phyloP scores from a whole-genome alignment of 1,140 invertebrate genomes.

The Drosophila biarmipes region DNA sequence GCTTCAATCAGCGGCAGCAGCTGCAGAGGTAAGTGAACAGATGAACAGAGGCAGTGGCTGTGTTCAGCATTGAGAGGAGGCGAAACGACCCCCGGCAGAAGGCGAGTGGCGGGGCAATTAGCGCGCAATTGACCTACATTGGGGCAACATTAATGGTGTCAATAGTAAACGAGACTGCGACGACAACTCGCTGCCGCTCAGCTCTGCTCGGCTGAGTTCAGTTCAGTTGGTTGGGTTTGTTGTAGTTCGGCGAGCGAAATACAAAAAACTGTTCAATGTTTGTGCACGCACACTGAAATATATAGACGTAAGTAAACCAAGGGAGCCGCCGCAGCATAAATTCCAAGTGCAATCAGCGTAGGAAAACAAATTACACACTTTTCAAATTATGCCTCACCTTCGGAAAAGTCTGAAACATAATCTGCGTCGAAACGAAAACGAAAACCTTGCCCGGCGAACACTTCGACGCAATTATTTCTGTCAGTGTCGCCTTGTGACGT shows the following conservation, averaged over 20 bases:
- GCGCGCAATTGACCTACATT: slow-evolving; percentile 83
- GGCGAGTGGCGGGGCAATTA: slow-evolving; percentile 81
- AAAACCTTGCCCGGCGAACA: slow-evolving; percentile 24
- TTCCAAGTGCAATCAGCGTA: slow-evolving; percentile 46
- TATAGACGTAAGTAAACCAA: slow-evolving; percentile 29
- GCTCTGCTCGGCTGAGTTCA: slow-evolving; percentile 15
- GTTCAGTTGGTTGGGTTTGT: slow-evolving; percentile 15
- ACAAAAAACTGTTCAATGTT: slow-evolving; percentile 32
- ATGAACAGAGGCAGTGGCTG: slow-evolving; percentile 38
- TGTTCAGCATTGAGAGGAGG: slow-evolving; percentile 60
- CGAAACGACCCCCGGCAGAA: slow-evolving; percentile 39
- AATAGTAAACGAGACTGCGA: slow-evolving; percentile 81
- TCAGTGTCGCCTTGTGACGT: slow-evolving; percentile 34
- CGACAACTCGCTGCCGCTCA: slow-evolving; percentile 39
- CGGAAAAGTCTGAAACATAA: slow-evolving; percentile 48
- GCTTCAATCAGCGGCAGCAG: slow-evolving; percentile 33
- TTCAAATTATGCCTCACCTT: slow-evolving; percentile 46
- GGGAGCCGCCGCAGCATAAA: slow-evolving; percentile 33
- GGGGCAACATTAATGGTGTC: slow-evolving; percentile 82
- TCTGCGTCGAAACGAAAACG: slow-evolving; percentile 37
- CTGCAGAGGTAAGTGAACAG: slow-evolving; percentile 18
- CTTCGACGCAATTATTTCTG: slow-evolving; percentile 29
- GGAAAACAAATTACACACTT: slow-evolving; percentile 48
- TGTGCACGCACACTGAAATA: slow-evolving; percentile 23
- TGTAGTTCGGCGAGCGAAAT: slow-evolving; percentile 28